Base-by-base conservation (phyloP, 2,113 vertebrate genomes). In the Scalopus aquaticus region DNA sequence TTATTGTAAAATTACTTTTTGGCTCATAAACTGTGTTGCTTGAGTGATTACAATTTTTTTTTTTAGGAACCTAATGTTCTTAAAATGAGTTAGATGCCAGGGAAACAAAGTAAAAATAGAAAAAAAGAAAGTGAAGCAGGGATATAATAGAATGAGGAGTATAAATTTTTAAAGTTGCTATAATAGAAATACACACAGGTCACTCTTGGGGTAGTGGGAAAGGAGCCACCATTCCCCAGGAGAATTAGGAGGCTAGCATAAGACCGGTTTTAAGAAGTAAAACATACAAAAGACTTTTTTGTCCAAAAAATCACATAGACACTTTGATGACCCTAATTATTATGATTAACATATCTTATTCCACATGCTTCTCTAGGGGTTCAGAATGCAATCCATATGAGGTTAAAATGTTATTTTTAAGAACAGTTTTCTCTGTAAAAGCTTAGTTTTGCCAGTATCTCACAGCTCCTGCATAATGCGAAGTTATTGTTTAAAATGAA, bases 401-500 rank as follows among this genome's bases (percentile, higher is more conserved):
- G 37, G 19, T 26, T 39, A 32, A 87, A 54, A 28, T 64, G 7
- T 82, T 65, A 79, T 86, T 69, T 32, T 2, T 77, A 80, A 80
- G 74, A 73, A 60, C 9, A 65, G 3, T 72, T 94, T 93, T 93
- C 46, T 81, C 72, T 73, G 16, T 62, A 19, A 73, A 62, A 62
- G 10, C 16, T 77, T 60, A 39, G 58, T 88, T 76, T 76, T 89
- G 12, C 7, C 17, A 73, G 17, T 28, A 54, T 39, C 37, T 62
- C 74, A 91, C 17, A 88, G 76, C 28, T 69, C 74, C 54, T 90
- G 32, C 26, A 24, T 28, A 77, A 24, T 67, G n/a, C 80, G 35
- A 95, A 94, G 92, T 80, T 74, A 90, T 72, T 95, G 54, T 89
- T 20, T 26, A 74, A 85, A 74, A 90, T 28, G 19, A 91, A 35